Base-by-base conservation (phyloP, 2,888 invertebrate species). In the Cynaeus angustus region DNA sequence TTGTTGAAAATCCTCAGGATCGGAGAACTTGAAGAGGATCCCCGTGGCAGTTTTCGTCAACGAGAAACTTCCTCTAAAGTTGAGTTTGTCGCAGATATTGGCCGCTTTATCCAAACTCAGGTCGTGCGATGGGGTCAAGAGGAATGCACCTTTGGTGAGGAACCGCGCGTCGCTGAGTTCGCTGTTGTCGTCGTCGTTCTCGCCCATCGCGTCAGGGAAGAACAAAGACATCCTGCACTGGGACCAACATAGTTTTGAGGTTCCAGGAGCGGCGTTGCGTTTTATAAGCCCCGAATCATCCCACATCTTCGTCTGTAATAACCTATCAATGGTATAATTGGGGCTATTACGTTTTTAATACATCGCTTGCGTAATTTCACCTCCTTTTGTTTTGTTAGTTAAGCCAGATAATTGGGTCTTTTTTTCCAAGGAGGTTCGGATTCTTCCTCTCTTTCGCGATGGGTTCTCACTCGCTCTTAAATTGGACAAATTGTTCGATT, bases 41-140 rank as follows among this genome's bases (percentile, higher is more conserved):
- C 95, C 95, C 46, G 94, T 95, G 56, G 95, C 94, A 0, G 95
- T 95, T 88, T 94, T 94, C 73, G 94, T 94, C 78, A 95, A 87
- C 76, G 93, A 93, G 86, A 94, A 95, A 80, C 94, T 93, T 61
- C 94, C 94, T 79, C 93, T 91, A 86, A 95, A 94, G 86, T 92
- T 94, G 90, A 95, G 93, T 85, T 94, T 94, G 88, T 95, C 95
- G 86, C 94, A 94, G 81, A 95, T 94, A 78, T 92, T 88, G 43
- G 94, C 93, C 1, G 94, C 94, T 76, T 94, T 93, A 86, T 95
- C 94, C 89, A 95, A 91, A 82, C 92, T 93, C 78, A 95, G 88
- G 81, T 95, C 94, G 86, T 94, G 93, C 59, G 94, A 94, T 43
- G 95, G 95, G 48, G 95, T 95, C 78, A 95, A 87, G 55, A 95